phyloP scores from a whole-genome alignment of 2,113 vertebrate species.

The Symphodus melops region DNA sequence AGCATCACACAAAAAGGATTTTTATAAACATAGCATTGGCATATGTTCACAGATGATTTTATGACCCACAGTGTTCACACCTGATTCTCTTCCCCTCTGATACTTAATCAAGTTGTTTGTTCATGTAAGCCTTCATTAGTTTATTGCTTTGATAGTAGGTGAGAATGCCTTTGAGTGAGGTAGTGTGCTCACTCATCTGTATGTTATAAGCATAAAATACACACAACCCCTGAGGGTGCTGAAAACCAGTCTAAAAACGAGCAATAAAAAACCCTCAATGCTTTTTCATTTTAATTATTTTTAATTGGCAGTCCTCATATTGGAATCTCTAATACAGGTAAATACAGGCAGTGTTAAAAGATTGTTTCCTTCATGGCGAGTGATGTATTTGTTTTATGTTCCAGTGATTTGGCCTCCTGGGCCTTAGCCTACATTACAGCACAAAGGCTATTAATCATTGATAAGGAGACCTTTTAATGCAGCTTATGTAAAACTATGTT shows the following conservation, averaged over 20 bases:
- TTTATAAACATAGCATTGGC: conserved; percentile 52
- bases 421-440: conserved; percentile 82
- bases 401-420: conserved; percentile 58
- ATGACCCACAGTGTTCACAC: conserved; percentile 67
- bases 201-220: conserved; percentile 12
- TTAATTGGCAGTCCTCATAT: conserved; percentile 14
- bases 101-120: conserved; percentile 72
- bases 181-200: conserved; percentile 5
- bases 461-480: conserved; percentile 81
- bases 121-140: conserved; percentile 55
- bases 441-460: conserved; percentile 83
- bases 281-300: conserved; percentile 25
- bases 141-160: conserved; percentile 50
- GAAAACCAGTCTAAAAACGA: conserved; percentile 29
- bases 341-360: conserved; percentile 31
- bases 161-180: conserved; percentile 50
- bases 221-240: conserved; percentile 46
- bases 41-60: conserved; percentile 67
- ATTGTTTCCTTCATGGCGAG: conserved; percentile 67
- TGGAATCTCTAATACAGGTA: conserved; percentile 48
- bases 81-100: conserved; percentile 69
- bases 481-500: conserved; percentile 69
- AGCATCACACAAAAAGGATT: conserved; percentile 11
- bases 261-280: conserved; percentile 17
- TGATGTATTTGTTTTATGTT: conserved; percentile 79